phyloP scores from a whole-genome alignment of 1,140 invertebrate genomes.

The Calliphora vicina region DNA sequence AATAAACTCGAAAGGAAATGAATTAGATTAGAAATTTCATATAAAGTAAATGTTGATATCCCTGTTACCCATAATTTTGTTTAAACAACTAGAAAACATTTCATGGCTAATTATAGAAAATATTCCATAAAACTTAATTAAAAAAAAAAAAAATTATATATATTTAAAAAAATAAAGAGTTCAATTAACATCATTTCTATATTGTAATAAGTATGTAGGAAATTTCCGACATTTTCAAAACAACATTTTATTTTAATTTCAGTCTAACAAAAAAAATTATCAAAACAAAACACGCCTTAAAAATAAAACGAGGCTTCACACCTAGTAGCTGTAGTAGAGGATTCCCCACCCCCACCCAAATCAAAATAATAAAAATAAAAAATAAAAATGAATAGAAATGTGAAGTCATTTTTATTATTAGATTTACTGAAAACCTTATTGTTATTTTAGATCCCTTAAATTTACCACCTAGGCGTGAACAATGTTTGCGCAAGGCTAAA shows the following conservation, averaged over 20 bases:
- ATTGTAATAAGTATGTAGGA: background rate
- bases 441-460: slow-evolving; percentile 63
- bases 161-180: too few species aligned
- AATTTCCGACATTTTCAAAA: background rate
- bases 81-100: too few species aligned
- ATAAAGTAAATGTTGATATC: too few species aligned
- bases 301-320: background rate
- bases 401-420: background rate
- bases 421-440: background rate
- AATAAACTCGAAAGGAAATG: too few species aligned
- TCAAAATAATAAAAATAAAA: too few species aligned
- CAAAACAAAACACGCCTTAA: background rate
- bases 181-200: too few species aligned
- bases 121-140: too few species aligned
- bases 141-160: too few species aligned
- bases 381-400: too few species aligned
- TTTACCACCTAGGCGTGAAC: slow-evolving; percentile 70
- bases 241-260: slow-evolving; percentile 12
- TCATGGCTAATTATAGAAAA: too few species aligned
- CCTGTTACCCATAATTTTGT: too few species aligned
- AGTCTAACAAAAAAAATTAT: background rate
- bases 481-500: slow-evolving; percentile 72
- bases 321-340: background rate
- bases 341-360: background rate
- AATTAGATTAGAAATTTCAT: too few species aligned